phyloP scores from a whole-genome alignment of 2,888 invertebrate species.

The Dichetophora obliterata region DNA sequence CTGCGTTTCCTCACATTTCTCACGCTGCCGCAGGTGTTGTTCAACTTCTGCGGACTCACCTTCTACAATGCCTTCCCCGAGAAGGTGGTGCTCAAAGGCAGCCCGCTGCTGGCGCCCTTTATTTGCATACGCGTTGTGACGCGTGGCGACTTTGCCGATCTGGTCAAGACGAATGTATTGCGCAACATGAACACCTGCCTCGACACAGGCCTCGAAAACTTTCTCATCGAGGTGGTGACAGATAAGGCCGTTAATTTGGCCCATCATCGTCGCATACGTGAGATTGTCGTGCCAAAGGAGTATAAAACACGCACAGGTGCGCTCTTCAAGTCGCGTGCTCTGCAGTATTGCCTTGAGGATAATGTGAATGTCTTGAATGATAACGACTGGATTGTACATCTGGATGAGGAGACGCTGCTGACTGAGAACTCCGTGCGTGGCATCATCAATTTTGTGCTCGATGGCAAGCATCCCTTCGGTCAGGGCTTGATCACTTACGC shows the following conservation, averaged over 20 bases:
- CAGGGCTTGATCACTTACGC: constrained; percentile 97
- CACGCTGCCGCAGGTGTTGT: constrained; percentile 89
- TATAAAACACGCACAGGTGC: constrained; percentile 93
- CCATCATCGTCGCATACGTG: constrained; percentile 85
- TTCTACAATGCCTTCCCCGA: constrained; percentile 96
- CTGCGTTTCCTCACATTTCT: constrained; percentile 85
- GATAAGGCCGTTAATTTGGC: constrained; percentile 86
- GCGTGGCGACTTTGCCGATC: constrained; percentile 91
- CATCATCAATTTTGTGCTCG: constrained; percentile 92
- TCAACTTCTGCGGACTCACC: constrained; percentile 84
- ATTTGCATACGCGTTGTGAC: constrained; percentile 95
- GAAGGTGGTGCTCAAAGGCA: constrained; percentile 88
- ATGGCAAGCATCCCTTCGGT: constrained; percentile 95
- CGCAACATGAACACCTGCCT: constrained; percentile 89
- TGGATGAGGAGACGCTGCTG: constrained; percentile 95
- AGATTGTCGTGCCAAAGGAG: constrained; percentile 88
- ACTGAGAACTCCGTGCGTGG: constrained; percentile 93
- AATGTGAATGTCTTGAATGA: constrained; percentile 87
- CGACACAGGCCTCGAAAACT: constrained; percentile 93
- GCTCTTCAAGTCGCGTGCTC: constrained; percentile 92
- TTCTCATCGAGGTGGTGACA: constrained; percentile 95
- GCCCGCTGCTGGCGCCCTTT: constrained; percentile 92
- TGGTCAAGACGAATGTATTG: constrained; percentile 88
- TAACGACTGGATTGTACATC: constrained; percentile 96
- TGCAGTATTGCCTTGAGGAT: constrained; percentile 95